Evolutionary conservation across 2,113 vertebrate genomes (phyloP).

Genomic region (Plestiodon gilberti): DNA sequence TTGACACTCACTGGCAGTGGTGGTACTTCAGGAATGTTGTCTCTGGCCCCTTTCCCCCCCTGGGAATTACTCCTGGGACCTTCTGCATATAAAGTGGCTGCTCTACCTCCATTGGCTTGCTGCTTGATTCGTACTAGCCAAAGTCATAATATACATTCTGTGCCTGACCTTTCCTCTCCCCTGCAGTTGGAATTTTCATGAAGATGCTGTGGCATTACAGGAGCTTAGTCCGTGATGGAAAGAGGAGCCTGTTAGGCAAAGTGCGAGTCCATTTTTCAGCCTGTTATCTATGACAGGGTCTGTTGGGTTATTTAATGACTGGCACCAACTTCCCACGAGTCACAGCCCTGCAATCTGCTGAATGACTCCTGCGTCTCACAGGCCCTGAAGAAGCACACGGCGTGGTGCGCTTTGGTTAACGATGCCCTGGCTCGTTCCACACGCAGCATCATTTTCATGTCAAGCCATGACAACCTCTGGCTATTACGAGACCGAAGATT

Average conservation of each 20-base stretch:
- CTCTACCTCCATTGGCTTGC: not conserved
- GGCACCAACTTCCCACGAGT: not conserved
- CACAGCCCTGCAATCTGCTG: not conserved
- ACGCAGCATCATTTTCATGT: not conserved
- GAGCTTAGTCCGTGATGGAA: not conserved
- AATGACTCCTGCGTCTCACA: too few relatives aligned
- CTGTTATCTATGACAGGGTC: not conserved
- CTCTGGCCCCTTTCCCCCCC: too few relatives aligned
- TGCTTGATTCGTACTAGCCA: too few relatives aligned
- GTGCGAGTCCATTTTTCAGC: not conserved
- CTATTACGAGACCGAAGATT: not conserved
- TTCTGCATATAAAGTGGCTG: too few relatives aligned
- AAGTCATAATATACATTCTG: not conserved
- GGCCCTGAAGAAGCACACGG: not conserved
- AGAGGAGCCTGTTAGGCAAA: not conserved
- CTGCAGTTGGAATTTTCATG: not conserved
- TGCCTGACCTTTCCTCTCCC: not conserved
- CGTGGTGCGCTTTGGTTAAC: accelerated
- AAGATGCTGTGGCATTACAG: not conserved
- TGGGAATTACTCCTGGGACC: too few relatives aligned
- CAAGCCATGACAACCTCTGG: not conserved
- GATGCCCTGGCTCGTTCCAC: accelerated
- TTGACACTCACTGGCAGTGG: too few relatives aligned
- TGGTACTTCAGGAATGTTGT: too few relatives aligned
- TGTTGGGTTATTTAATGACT: not conserved